Conservation (phyloP, 2,113 vertebrate genomes). For the Spea bombifrons region DNA sequence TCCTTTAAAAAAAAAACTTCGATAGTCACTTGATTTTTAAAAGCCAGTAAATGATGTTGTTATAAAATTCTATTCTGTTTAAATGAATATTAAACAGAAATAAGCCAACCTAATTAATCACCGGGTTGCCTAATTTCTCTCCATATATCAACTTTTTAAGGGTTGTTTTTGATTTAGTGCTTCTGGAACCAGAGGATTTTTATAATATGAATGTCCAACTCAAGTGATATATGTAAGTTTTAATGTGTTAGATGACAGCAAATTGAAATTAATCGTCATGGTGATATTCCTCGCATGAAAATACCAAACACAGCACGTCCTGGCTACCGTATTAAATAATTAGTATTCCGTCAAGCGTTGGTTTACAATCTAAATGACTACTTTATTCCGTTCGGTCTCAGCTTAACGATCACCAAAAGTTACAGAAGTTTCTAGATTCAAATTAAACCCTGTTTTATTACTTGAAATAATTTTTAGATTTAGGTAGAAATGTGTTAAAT, state of each 20-base stretch:
- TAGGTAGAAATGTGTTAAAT: no score
- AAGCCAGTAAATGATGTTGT: neutral
- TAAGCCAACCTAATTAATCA: neutral
- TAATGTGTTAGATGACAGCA: neutral
- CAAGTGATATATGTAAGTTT: neutral
- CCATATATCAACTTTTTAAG: neutral
- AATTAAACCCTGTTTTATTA: no score
- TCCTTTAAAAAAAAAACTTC: no score
- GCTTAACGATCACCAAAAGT: no score
- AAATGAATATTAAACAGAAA: neutral
- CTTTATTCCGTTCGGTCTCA: no score
- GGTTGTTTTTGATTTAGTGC: neutral
- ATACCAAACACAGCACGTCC: neutral
- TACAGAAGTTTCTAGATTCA: no score
- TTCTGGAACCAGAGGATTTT: neutral
- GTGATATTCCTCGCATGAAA: neutral
- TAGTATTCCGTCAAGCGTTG: neutral
- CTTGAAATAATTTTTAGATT: no score
- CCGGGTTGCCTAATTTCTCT: neutral
- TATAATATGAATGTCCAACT: neutral
- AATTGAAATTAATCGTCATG: constrained; percentile 1
- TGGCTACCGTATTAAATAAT: neutral
- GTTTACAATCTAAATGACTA: no score
- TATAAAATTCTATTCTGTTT: neutral
- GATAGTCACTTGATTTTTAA: neutral